Percentiles rank a stretch among this genome's conserved stretches.
Conservation (phyloP, 1,140 invertebrate genomes). For the Lepidurus couesii region DNA sequence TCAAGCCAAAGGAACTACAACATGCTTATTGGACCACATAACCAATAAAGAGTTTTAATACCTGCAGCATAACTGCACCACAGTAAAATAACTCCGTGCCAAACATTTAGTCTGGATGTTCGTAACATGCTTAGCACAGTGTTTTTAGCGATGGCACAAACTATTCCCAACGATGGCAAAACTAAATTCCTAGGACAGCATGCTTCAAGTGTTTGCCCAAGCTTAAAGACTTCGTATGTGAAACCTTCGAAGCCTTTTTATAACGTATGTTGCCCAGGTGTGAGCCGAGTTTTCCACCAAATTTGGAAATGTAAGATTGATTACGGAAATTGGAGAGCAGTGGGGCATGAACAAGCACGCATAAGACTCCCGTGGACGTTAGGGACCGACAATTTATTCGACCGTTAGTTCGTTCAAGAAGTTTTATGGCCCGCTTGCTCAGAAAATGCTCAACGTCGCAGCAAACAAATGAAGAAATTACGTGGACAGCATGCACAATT, state of each 20-base stretch:
- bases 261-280: neutral
- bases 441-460: neutral
- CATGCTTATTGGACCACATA: neutral
- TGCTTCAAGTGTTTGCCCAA: neutral
- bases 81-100: neutral
- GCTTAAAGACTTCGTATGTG: neutral
- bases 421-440: neutral
- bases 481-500: neutral
- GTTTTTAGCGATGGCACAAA: neutral
- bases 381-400: neutral
- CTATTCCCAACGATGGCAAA: neutral
- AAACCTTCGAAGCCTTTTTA: neutral
- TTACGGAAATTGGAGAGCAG: conserved; percentile 4
- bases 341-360: conserved; percentile 13
- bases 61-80: conserved; percentile 2
- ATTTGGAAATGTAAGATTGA: conserved; percentile 10
- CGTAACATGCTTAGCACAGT: neutral
- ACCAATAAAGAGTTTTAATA: neutral
- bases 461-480: conserved; percentile 7
- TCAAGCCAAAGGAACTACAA: neutral
- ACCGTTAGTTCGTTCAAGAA: neutral
- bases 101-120: neutral
- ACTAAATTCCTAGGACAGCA: neutral
- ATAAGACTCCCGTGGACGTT: conserved; percentile 6
- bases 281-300: neutral